These are phyloP conservation scores for Poecilia latipinna DNA, from an alignment of 2,113 vertebrate species.

Conservation along the genomic window DNA sequence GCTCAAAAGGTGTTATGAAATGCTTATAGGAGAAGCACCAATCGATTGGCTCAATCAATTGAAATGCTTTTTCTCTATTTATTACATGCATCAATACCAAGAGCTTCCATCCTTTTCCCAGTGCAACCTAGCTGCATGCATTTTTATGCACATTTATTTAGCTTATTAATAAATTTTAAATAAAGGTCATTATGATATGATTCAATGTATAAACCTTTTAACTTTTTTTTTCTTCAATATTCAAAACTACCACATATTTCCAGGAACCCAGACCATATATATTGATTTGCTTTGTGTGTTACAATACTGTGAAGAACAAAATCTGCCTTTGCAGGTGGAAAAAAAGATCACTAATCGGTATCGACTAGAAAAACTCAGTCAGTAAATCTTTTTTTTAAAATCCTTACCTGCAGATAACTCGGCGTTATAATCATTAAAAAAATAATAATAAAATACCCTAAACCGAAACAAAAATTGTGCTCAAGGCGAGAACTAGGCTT, in stretches of 20 bases:
- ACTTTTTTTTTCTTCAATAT: neutral
- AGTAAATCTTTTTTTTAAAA: neutral
- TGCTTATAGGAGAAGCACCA: neutral
- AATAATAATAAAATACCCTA: neutral
- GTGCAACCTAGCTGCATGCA: neutral
- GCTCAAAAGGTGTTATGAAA: slow-evolving; percentile 14
- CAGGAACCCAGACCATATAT: neutral
- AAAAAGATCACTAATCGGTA: neutral
- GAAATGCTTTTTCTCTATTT: neutral
- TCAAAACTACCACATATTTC: neutral
- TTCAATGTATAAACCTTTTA: neutral
- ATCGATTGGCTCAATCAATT: neutral
- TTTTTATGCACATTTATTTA: neutral
- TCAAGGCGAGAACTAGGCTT: neutral
- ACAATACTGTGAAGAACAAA: neutral
- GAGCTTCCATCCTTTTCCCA: neutral
- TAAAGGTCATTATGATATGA: neutral
- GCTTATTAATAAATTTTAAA: neutral
- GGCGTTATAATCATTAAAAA: neutral
- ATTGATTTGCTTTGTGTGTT: neutral
- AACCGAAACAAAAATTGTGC: neutral
- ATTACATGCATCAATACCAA: neutral
- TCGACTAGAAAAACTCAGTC: neutral
- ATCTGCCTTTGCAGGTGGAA: neutral
- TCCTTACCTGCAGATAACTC: neutral